A percentile compares a stretch with the other conserved stretches of the same genome.
Evolutionary conservation across 2,888 invertebrate species (phyloP).

Genomic region (Nemapogon koenigi): DNA sequence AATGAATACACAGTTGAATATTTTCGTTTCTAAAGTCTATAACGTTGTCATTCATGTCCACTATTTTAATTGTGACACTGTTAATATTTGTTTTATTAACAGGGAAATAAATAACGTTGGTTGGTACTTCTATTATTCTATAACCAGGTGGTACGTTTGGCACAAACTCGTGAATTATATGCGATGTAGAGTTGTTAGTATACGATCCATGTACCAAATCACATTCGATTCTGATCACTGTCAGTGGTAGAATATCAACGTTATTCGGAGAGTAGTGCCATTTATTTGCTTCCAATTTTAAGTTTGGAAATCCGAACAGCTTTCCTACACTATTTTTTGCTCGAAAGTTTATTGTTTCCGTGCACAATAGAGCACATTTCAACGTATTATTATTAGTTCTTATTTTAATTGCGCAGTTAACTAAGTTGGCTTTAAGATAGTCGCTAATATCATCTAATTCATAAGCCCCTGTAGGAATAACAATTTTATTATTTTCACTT

Average conservation of each 20-base stretch:
- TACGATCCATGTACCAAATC: conserved; percentile 1
- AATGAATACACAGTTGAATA: conserved; percentile 1
- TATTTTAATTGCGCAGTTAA: neutral
- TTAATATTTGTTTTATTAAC: neutral
- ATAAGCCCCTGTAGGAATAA: conserved; percentile 24
- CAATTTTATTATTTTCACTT: conserved; percentile 17
- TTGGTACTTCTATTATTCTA: conserved; percentile 1
- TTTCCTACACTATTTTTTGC: conserved; percentile 8
- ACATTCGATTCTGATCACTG: conserved; percentile 1
- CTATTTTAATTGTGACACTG: neutral
- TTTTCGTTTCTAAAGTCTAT: conserved; percentile 1
- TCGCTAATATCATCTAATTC: conserved; percentile 24
- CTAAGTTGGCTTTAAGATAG: conserved; percentile 16
- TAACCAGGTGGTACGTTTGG: conserved; percentile 1
- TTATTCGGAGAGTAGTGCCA: neutral
- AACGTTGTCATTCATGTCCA: neutral
- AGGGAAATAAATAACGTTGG: neutral
- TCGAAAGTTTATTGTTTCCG: conserved; percentile 11
- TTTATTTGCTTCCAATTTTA: conserved; percentile 3
- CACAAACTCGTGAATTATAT: neutral
- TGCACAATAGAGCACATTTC: conserved; percentile 14
- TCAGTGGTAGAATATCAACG: neutral
- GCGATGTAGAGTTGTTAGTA: neutral
- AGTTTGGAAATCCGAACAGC: conserved; percentile 10
- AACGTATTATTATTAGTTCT: conserved; percentile 24